Base-by-base conservation (phyloP, 2,113 vertebrate species). In the Sigmodon hispidus region DNA sequence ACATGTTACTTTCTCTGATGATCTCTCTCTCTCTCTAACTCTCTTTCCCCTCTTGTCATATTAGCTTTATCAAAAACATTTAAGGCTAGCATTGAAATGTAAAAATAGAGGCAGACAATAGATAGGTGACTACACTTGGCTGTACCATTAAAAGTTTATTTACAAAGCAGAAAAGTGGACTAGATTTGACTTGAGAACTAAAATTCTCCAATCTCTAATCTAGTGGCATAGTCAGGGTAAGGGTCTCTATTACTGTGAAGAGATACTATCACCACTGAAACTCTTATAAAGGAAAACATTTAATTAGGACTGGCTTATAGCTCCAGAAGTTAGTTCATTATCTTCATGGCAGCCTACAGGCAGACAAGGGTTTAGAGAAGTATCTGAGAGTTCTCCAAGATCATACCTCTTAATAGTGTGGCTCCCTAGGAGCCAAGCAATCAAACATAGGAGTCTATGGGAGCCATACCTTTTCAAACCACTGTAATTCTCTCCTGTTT, bases 81-180 rank as follows among this genome's bases (percentile, higher is more conserved):
- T 86, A 83, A 48, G 8, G 52, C 7, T 94, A 24, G 17, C 12
- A 61, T 29, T 52, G 7, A 50, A 72, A 43, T 70, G 15, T 69
- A 36, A 89, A 94, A 87, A 63, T 24, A 36, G 26, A 86, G 24
- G 29, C 40, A 57, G 10, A 5, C 1, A 80, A 90, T 70, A 83
- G 40, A 1, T 88, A 86, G 65, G 48, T 87, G 13, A 90, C 26
- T 75, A 63, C 48, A 10, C 26, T 45, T 84, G 13, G 0, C 29
- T 92, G 6, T 84, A 5, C 43, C 65, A 96, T 50, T 87, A 87
- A 89, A 96, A 43, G 1, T 90, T 89, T 84, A 87, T 89, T 93
- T 95, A 83, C 29, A 34, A 72, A 87, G 52, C 0, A 1, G 48
- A 1, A 21, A 88, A 31, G 5, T 17, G 0, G 72, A 21, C 3